Percentiles rank a stretch among this genome's conserved stretches.
Conservation (phyloP, 2,797 vertebrate genomes). For the Geotria australis region DNA sequence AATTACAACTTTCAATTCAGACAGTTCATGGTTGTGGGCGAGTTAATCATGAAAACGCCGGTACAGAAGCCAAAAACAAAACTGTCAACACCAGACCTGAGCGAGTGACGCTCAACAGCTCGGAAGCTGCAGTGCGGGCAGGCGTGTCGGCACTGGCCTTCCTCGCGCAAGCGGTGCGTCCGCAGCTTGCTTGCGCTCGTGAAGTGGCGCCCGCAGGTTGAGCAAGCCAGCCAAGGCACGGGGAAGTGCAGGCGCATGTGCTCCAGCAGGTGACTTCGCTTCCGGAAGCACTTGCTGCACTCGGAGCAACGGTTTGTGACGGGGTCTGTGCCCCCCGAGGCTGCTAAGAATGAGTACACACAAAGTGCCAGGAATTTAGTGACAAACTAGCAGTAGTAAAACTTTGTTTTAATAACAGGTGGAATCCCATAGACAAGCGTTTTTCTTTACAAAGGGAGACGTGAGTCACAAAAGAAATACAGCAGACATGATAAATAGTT, state of each 20-base stretch:
- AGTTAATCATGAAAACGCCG: no score
- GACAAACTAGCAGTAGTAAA: no score
- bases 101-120: constrained; percentile 52
- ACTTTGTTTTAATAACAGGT: no score
- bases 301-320: constrained; percentile 66
- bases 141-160: constrained; percentile 36
- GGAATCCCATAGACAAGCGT: no score
- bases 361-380: no score
- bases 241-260: constrained; percentile 73
- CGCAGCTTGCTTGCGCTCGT: constrained; percentile 86
- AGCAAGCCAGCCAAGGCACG: constrained; percentile 60
- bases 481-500: no score
- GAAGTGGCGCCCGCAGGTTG: constrained; percentile 57
- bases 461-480: no score
- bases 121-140: constrained; percentile 63
- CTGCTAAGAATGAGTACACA: no score
- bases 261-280: constrained; percentile 60
- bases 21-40: no score
- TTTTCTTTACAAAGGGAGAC: no score
- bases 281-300: constrained; percentile 82
- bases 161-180: constrained; percentile 52
- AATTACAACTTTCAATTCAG: no score
- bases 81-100: constrained; percentile 7
- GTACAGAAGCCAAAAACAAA: no score
- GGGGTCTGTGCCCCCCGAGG: constrained; percentile 19